These are phyloP conservation scores for Daphoenositta chrysoptera DNA, from an alignment of 2,113 vertebrate species.

Conservation along the genomic window DNA sequence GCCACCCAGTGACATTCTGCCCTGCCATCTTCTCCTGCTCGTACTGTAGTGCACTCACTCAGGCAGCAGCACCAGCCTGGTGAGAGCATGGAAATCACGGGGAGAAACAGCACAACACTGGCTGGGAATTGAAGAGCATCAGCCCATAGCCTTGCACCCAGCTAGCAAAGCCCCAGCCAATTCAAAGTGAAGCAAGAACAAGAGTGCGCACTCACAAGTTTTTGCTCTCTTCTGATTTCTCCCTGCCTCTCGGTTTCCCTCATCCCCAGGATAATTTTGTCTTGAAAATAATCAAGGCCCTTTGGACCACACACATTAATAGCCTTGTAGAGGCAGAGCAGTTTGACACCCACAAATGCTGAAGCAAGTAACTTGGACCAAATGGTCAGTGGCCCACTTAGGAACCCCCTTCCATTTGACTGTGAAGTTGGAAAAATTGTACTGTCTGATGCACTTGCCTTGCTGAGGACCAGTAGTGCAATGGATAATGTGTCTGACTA, in stretches of 20 bases:
- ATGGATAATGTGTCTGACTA: fast-evolving
- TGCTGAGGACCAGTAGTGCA: not conserved
- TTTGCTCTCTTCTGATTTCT: not conserved
- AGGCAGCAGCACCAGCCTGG: not conserved
- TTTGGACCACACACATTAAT: not conserved
- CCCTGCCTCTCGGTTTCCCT: not conserved
- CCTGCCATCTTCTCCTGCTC: not conserved
- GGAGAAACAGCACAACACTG: not conserved
- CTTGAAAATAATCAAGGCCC: not conserved
- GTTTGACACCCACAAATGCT: not conserved
- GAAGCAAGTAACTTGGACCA: not conserved
- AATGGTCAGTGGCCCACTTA: not conserved
- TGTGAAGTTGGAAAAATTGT: not conserved
- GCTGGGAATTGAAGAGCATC: not conserved
- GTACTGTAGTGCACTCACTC: fast-evolving
- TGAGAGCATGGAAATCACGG: not conserved
- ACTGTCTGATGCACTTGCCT: not conserved
- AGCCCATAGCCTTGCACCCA: not conserved
- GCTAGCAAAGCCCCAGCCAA: not conserved
- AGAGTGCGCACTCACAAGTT: fast-evolving
- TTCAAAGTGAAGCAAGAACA: not conserved
- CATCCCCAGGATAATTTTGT: not conserved
- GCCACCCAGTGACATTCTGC: not conserved
- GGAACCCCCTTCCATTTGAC: not conserved
- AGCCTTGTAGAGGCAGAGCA: not conserved